Percentiles rank a stretch among this genome's conserved stretches.
Evolutionary conservation across 2,888 invertebrate species (phyloP).

Genomic region (Andrena bucephala): DNA sequence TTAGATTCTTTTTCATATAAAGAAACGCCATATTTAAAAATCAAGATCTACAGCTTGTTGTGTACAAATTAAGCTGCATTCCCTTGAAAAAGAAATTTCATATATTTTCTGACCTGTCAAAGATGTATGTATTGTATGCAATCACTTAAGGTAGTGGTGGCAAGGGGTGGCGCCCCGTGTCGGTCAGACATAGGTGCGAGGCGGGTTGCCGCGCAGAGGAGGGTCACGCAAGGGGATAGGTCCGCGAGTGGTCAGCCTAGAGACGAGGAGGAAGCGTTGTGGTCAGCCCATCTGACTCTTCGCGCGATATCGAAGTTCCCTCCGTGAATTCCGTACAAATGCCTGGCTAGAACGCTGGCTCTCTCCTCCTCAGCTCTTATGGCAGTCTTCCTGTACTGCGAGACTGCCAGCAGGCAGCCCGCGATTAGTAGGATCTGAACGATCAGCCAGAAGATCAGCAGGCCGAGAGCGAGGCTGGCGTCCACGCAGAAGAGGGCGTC

Average conservation of each 20-base stretch:
- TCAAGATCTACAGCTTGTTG: too few relatives aligned
- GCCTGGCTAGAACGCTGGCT: slow-evolving; percentile 80
- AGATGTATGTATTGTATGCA: too few relatives aligned
- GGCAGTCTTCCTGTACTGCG: slow-evolving; percentile 84
- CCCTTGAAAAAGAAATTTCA: too few relatives aligned
- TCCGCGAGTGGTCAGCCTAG: neutral
- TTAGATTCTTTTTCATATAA: too few relatives aligned
- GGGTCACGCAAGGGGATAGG: neutral
- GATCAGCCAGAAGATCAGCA: slow-evolving; percentile 88
- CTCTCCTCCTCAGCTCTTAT: slow-evolving; percentile 81
- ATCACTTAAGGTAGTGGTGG: too few relatives aligned
- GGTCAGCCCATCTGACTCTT: slow-evolving; percentile 82
- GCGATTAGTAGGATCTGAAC: slow-evolving; percentile 87
- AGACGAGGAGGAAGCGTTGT: slow-evolving; percentile 74
- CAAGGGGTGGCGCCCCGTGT: too few relatives aligned
- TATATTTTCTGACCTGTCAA: too few relatives aligned
- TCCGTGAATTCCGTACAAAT: slow-evolving; percentile 81
- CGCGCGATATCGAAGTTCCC: slow-evolving; percentile 81
- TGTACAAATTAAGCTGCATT: too few relatives aligned
- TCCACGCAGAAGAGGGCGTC: slow-evolving; percentile 87
- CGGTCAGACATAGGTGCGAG: too few relatives aligned
- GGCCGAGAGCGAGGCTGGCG: slow-evolving; percentile 88
- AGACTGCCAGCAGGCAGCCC: slow-evolving; percentile 86
- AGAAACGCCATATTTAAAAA: too few relatives aligned
- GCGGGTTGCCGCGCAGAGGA: neutral